Evolutionary conservation across 2,113 vertebrate species (phyloP).

Genomic region (crab-eating macaque (Macaca fascicularis)): T2T-MFA8v1.1 NC_088388.1:130093001-130093500

Average conservation of each 20-base stretch:
- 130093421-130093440: rapidly evolving
- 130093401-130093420: neutral
- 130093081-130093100: too few relatives aligned
- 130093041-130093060: rapidly evolving
- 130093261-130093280: neutral
- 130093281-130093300: neutral
- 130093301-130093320: rapidly evolving
- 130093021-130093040: rapidly evolving
- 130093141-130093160: rapidly evolving
- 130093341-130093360: neutral
- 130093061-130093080: neutral
- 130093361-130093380: rapidly evolving
- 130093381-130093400: neutral
- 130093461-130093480: too few relatives aligned
- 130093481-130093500: neutral
- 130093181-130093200: rapidly evolving
- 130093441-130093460: rapidly evolving
- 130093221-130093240: neutral
- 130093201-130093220: rapidly evolving
- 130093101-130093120: neutral
- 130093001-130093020: neutral
- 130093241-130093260: neutral
- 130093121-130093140: rapidly evolving
- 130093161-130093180: rapidly evolving
- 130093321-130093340: too few relatives aligned